A percentile compares a stretch with the other conserved stretches of the same genome.
Conservation (phyloP, 1,140 invertebrate species). For the Aphidius gifuensis region DNA sequence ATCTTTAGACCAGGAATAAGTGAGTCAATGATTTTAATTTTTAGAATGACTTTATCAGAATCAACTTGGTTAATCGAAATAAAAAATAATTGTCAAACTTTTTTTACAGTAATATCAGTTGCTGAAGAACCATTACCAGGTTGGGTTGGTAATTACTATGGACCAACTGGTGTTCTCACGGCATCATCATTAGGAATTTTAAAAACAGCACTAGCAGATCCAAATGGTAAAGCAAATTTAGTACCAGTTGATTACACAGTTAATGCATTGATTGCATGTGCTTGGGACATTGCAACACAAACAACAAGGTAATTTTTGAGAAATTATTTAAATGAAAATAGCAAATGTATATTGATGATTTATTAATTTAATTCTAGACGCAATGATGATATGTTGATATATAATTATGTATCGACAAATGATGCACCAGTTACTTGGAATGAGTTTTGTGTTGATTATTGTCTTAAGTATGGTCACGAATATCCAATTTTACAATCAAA, state of each 20-base stretch:
- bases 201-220: constrained; percentile 59
- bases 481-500: constrained; percentile 58
- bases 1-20: constrained; percentile 66
- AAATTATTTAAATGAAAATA: no score
- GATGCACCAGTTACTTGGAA: constrained; percentile 68
- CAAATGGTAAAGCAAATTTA: constrained; percentile 63
- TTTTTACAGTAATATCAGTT: constrained; percentile 63
- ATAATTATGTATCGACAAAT: constrained; percentile 69
- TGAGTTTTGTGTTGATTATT: constrained; percentile 56
- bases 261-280: constrained; percentile 71
- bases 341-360: neutral
- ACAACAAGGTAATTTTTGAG: constrained; percentile 29
- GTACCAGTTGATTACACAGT: constrained; percentile 77
- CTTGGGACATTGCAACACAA: constrained; percentile 62
- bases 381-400: constrained; percentile 58
- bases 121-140: constrained; percentile 67
- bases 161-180: constrained; percentile 63
- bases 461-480: constrained; percentile 50
- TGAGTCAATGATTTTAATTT: constrained; percentile 37
- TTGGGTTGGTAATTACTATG: constrained; percentile 82
- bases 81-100: no score
- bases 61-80: no score
- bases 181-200: constrained; percentile 65
- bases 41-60: no score
- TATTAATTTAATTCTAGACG: constrained; percentile 32